Evolutionary conservation across 2,888 invertebrate species (phyloP).

Genomic region (Eupithecia centaureata): DNA sequence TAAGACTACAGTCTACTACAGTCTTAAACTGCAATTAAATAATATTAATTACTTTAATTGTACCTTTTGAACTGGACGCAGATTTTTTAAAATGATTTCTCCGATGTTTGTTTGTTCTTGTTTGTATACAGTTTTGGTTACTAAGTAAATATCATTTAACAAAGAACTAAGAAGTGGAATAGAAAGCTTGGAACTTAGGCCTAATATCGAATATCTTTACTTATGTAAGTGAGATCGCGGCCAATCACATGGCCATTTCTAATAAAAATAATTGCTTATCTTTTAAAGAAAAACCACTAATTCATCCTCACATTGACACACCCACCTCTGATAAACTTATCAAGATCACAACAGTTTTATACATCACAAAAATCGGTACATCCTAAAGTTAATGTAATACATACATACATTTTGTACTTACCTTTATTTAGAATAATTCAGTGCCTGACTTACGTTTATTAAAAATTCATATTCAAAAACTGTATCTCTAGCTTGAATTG

Average conservation of each 20-base stretch:
- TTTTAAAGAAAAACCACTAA: neutral
- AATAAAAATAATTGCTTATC: neutral
- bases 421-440: slow-evolving; percentile 41
- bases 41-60: too few species aligned
- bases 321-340: slow-evolving; percentile 9
- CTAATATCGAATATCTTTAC: too few species aligned
- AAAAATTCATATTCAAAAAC: slow-evolving; percentile 25
- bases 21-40: too few species aligned
- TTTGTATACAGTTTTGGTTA: neutral
- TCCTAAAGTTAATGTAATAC: slow-evolving; percentile 22
- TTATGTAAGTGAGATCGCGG: too few species aligned
- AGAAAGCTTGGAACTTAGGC: too few species aligned
- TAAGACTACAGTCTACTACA: too few species aligned
- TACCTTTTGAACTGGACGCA: too few species aligned
- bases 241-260: too few species aligned
- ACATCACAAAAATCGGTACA: slow-evolving; percentile 21
- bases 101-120: neutral
- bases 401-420: slow-evolving; percentile 34
- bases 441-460: slow-evolving; percentile 35
- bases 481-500: neutral
- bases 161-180: neutral
- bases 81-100: neutral
- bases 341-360: slow-evolving; percentile 15
- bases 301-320: neutral
- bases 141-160: neutral